A percentile compares a stretch with the other conserved stretches of the same genome.
These are phyloP conservation scores for Panagrolaimus sp. DNA, from an alignment of 1,140 invertebrate genomes.

Conservation along the genomic window DNA sequence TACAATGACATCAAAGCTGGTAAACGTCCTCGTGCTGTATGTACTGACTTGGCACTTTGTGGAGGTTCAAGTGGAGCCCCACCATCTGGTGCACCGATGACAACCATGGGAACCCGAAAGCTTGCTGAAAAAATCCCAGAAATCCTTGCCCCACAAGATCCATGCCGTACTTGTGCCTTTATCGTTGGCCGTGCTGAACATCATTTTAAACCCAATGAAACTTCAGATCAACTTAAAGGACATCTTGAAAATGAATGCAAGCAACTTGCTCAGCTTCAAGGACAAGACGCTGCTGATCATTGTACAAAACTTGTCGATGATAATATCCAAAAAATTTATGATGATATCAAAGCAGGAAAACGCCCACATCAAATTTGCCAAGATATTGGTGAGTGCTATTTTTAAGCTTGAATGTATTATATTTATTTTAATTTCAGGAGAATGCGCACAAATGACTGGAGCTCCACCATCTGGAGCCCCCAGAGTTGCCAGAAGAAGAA, in stretches of 20 bases:
- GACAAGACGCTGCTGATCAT: neutral
- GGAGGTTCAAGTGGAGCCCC: neutral
- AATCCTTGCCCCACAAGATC: neutral
- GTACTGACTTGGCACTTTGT: neutral
- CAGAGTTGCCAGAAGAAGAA: no score
- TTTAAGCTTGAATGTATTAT: no score
- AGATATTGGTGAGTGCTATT: no score
- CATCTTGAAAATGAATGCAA: conserved; percentile 6
- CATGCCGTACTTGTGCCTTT: neutral
- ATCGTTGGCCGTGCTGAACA: conserved; percentile 12
- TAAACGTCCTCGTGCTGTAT: neutral
- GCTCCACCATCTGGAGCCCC: neutral
- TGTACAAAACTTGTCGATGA: neutral
- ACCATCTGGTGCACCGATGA: neutral
- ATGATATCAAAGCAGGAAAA: conserved; percentile 8
- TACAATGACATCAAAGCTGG: conserved; percentile 10
- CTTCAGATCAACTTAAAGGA: neutral
- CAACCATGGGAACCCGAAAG: no score
- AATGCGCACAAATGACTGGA: neutral
- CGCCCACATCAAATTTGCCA: neutral
- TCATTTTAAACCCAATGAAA: neutral
- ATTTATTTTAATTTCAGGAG: no score
- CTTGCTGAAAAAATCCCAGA: neutral
- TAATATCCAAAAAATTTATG: neutral
- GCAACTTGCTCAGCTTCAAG: neutral